Evolutionary conservation across 2,113 vertebrate genomes (phyloP), one percentile per base, ranked within the genome.

Genomic region (Tychaedon coryphoeus): DNA sequence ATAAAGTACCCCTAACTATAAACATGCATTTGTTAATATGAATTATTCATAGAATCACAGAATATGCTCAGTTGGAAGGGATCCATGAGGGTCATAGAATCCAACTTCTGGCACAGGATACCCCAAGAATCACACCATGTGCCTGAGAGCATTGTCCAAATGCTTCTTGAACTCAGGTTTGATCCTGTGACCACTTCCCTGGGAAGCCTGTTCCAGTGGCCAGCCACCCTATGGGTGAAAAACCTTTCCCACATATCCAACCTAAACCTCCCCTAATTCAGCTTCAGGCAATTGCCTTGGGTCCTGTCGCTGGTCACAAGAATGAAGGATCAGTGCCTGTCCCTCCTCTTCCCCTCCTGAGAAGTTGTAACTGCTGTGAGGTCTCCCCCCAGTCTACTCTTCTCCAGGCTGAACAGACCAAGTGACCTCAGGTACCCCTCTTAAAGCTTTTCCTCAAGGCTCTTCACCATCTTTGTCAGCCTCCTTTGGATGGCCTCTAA

Each of bases 251-350:
- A 13, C 20, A 26, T 57, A 64, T 7, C 18, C 36, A 43, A 6
- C 14, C 26, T 65, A 57, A 65, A 50, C 5, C 8, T 71, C 14
- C 14, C 8, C 5, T 8, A 26, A 0, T 26, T 72, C 58, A 57
- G 9, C 50, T 57, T 80, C 26, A 51, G 13, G 26, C 12, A 7
- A 3, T 33, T 80, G 12, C 18, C 23, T 58, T 0, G 0, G 2
- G 11, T 31, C 8, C 33, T 65, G 22, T 43, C 14, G 9, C 26
- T 65, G 22, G 18, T 50, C 6, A 33, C 36, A 6, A 65, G 7
- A 88, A 9, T 6, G 6, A 57, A 50, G 34, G 31, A 4, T 36
- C 31, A 16, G 18, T 50, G 18, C 3, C 34, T 56, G n/a, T 6
- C 40, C 12, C 29, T 57, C 6, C 5, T 8, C 25, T 34, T 64